Conservation (phyloP, 2,797 vertebrate species). For the Thaleichthys pacificus region DNA sequence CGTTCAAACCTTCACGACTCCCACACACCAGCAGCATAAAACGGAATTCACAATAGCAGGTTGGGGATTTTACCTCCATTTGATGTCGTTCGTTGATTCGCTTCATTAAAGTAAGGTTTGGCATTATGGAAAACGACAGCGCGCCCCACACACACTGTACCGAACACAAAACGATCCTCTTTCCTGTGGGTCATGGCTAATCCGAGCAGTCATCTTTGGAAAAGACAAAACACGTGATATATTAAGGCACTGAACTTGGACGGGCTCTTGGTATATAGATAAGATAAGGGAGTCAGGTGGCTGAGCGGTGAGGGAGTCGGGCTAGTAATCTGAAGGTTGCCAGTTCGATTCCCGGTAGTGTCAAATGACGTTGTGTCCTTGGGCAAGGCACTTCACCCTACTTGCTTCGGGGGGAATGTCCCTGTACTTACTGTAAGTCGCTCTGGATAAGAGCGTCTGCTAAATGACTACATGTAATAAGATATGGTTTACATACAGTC, state of each 20-base stretch:
- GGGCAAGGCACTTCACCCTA: too few relatives aligned
- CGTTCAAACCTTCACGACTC: slow-evolving; percentile 13
- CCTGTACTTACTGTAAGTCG: too few relatives aligned
- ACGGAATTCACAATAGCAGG: slow-evolving; percentile 53
- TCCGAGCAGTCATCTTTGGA: background rate
- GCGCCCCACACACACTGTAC: slow-evolving; percentile 46
- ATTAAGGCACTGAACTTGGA: slow-evolving; percentile 73
- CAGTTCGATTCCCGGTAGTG: too few relatives aligned
- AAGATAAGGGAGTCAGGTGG: too few relatives aligned
- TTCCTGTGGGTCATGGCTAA: background rate
- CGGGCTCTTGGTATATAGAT: background rate
- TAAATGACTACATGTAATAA: too few relatives aligned
- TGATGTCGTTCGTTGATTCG: slow-evolving; percentile 44
- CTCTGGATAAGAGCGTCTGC: too few relatives aligned
- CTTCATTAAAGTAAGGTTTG: slow-evolving; percentile 20
- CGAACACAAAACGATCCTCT: slow-evolving; percentile 32
- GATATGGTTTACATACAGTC: background rate
- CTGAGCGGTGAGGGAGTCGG: too few relatives aligned
- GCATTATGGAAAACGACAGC: slow-evolving; percentile 55
- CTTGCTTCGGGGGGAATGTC: too few relatives aligned
- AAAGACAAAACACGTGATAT: slow-evolving; percentile 16
- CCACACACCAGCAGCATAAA: slow-evolving; percentile 62
- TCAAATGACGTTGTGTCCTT: too few relatives aligned
- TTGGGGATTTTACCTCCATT: slow-evolving; percentile 58
- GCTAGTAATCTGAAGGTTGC: too few relatives aligned